Base-by-base conservation (phyloP, 2,797 vertebrate genomes). In the Myioborus miniatus region DNA sequence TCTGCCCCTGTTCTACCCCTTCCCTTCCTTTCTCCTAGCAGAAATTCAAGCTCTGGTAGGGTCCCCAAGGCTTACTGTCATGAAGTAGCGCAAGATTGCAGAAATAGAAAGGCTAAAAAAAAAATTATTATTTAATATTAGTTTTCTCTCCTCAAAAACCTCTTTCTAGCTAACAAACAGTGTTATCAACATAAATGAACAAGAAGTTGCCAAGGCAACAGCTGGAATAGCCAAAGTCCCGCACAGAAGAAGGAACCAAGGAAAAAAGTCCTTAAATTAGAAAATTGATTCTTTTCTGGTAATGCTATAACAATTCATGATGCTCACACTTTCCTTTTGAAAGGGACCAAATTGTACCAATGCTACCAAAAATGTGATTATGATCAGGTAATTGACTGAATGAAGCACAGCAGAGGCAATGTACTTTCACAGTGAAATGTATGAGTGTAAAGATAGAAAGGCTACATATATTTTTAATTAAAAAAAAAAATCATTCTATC, bases 161-260 rank as follows among this genome's bases (percentile, higher is more conserved):
- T 32, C 49, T 92, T 82, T 92, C 60, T 71, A 91, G 75, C 69
- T 97, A 95, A 83, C 81, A 93, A 96, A 90, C 75, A 58, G 47
- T 58, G 62, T 93, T 93, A 96, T 69, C 95, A 96, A 72, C 88
- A 89, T 74, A 95, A 96, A 94, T 80, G 94, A 93, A 92, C 82
- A 77, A 90, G 93, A 53, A 70, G 96, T 98, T 97, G 84, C 97
- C 96, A 98, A 93, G 96, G 95, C 89, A 98, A 96, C 83, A 50
- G 82, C 44, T 87, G 53, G 91, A 97, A 84, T 69, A 96, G 56
- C 32, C n/a, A 18, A 94, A 79, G n/a, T 67, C 41, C 17, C 41
- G 64, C 29, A 67, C 24, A 83, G 59, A 76, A 56, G 36, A 69
- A 92, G 79, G 64, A 92, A 76, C 12, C 15, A 39, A 91, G 64